Base-by-base conservation (phyloP, 2,888 invertebrate genomes). In the Drosophila lutescens region DNA sequence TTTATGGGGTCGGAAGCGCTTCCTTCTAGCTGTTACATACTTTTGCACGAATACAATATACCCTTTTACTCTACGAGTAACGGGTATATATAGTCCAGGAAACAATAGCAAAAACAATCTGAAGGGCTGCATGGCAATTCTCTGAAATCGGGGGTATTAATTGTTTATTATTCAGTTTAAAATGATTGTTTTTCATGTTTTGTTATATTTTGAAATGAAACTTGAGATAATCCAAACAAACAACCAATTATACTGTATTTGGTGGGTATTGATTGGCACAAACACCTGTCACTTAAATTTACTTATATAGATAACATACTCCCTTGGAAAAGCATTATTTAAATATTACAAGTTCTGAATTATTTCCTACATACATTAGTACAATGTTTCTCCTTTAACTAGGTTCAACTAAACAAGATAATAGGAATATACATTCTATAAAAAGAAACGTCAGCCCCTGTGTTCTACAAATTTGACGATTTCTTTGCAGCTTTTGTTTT, bases 401-500 rank as follows among this genome's bases (percentile, higher is more conserved):
- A 23, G 13, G 23, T 44, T 23, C 17, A 13, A 23, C 23, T 0
- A 13, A 5, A 23, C 1, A 44, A 23, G 23, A 44, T 23, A 23
- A 30, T 26, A 10, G 30, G 30, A 4, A 32, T 44, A 23, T 15
- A 15, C 23, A 10, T 12, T 34, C 13, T 12, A 17, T 34, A 49
- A 4, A 13, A 34, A 49, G 8, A 13, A 23, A 30, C 13, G 7
- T 9, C 12, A 38, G 10, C n/a, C 7, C 20, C 7, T 15, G 15
- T 23, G 15, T 10, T 30, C 15, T 47, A 47, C 30, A 36, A 54
- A 43, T 32, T 56, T 40, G n/a, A 44, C 32, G 17, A 26, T 50
- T 66, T 51, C 20, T 49, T 46, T 47, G 63, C 9, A 38, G 12
- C 20, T 69, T 36, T 10, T 20, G 8, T 15, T 50, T 74, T 74